Evolutionary conservation across 2,888 invertebrate genomes (phyloP), one percentile per base, ranked within the genome.

Genomic region (Rhagium mordax): DNA sequence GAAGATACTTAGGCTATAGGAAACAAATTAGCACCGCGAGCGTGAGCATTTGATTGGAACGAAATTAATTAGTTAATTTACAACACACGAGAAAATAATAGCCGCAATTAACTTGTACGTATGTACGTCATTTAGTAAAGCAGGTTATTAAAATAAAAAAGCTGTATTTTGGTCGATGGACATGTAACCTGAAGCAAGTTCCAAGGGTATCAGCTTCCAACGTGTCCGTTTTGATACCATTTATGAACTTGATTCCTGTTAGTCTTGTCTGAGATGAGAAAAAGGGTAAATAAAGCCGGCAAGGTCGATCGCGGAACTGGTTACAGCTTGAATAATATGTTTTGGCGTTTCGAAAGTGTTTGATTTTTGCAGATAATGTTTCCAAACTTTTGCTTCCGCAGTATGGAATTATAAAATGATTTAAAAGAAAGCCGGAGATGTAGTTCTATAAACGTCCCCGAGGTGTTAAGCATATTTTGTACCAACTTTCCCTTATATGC

Each of bases 181-280:
- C 29, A 29, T 29, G 29, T 29, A 29, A 33, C 33, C 49, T 7
- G 49, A 5, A 21, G 15, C 53, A 55, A 55, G 53, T 55, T 55
- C 53, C 53, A 55, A 55, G 53, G 53, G 53, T 55, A 55, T 21
- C 53, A 21, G 13, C 53, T 55, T 55, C 53, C 10, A 21, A 21
- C 53, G 21, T 18, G 53, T 55, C 33, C 6, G 10, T 33, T 33
- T 10, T 33, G 33, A 33, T 33, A 33, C 13, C 33, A 33, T 33
- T 33, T 33, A 33, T 33, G 33, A 33, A 33, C 33, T 33, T 33
- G 8, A 33, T 33, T 33, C 33, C 33, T 33, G 33, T 33, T 10
- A 10, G 8, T 10, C 33, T 33, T 33, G 33, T 33, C 33, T 33
- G 33, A 13, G 33, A 33, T 33, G 10, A 13, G 33, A 33, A 33